A percentile compares a stretch with the other conserved stretches of the same genome.
Evolutionary conservation across 2,888 invertebrate species (phyloP).

Genomic region (Ptycholaimellus sp.): DNA sequence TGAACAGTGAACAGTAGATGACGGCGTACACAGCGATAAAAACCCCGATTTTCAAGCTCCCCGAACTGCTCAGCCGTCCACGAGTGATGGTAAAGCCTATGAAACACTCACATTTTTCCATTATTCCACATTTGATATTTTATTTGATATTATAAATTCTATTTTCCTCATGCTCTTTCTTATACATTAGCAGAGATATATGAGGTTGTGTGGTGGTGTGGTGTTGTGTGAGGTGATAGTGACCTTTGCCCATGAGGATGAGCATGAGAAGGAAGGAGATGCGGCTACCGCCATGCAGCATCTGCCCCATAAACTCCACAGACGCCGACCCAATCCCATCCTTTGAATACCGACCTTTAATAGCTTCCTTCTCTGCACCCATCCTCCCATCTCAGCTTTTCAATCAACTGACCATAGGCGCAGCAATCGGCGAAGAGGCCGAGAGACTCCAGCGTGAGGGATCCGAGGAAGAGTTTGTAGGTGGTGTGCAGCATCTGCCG

Average conservation of each 20-base stretch:
- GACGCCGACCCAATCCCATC: not conserved
- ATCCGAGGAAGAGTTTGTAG: slow-evolving; percentile 54
- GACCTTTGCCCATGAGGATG: slow-evolving; percentile 59
- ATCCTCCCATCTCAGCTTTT: too few species aligned
- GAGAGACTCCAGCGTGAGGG: slow-evolving; percentile 41
- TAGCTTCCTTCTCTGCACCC: too few species aligned
- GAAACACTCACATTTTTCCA: too few species aligned
- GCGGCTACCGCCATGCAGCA: slow-evolving; percentile 47
- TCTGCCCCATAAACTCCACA: slow-evolving; percentile 37
- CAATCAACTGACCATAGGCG: slow-evolving; percentile 46
- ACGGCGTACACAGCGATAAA: slow-evolving; percentile 52
- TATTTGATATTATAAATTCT: too few species aligned
- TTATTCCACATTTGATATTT: too few species aligned
- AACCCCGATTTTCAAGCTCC: slow-evolving; percentile 47
- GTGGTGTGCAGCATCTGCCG: slow-evolving; percentile 60
- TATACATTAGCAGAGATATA: too few species aligned
- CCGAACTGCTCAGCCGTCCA: slow-evolving; percentile 46
- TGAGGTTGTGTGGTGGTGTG: too few species aligned
- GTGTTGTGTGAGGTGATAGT: too few species aligned
- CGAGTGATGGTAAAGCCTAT: too few species aligned
- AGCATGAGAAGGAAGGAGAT: slow-evolving; percentile 51
- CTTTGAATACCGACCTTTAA: not conserved
- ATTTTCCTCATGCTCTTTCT: too few species aligned
- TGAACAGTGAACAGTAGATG: slow-evolving; percentile 48
- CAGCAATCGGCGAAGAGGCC: slow-evolving; percentile 45